These are phyloP conservation scores for Ceramica pisi DNA, from an alignment of 2,888 invertebrate genomes.

Conservation along the genomic window DNA sequence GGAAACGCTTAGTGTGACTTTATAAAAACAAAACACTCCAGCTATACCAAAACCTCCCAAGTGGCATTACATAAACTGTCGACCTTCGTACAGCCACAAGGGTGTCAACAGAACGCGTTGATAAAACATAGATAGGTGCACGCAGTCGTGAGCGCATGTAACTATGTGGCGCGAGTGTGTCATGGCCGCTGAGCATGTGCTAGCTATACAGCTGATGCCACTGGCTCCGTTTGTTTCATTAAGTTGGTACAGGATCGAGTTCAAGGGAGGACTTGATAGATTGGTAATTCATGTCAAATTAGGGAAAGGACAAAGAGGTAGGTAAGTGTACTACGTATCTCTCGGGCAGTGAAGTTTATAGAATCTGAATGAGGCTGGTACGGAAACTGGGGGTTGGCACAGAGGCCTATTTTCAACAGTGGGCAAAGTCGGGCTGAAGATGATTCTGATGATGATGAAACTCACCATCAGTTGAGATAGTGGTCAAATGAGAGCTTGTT, in stretches of 20 bases:
- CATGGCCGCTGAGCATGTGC: slow-evolving; percentile 59
- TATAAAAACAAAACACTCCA: neutral
- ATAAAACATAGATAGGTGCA: slow-evolving; percentile 60
- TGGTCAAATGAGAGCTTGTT: too few relatives aligned
- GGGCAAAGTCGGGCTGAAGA: too few relatives aligned
- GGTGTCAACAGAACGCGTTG: slow-evolving; percentile 60
- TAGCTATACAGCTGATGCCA: slow-evolving; percentile 52
- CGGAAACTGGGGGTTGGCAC: too few relatives aligned
- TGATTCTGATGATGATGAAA: too few relatives aligned
- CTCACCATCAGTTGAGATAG: too few relatives aligned
- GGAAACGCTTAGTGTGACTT: too few relatives aligned
- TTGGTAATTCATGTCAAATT: too few relatives aligned
- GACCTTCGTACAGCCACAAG: slow-evolving; percentile 51
- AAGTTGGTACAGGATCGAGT: slow-evolving; percentile 32
- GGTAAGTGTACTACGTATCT: too few relatives aligned
- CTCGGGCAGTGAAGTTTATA: too few relatives aligned
- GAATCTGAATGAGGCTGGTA: too few relatives aligned
- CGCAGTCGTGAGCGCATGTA: slow-evolving; percentile 47
- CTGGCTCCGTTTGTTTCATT: slow-evolving; percentile 29
- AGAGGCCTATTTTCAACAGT: too few relatives aligned
- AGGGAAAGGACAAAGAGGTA: neutral
- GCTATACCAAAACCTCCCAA: neutral
- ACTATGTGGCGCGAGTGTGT: slow-evolving; percentile 53
- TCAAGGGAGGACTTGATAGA: slow-evolving; percentile 16
- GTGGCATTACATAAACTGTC: slow-evolving; percentile 22